Conservation (phyloP, 2,888 invertebrate genomes). For the Uloborus plumipes region DNA sequence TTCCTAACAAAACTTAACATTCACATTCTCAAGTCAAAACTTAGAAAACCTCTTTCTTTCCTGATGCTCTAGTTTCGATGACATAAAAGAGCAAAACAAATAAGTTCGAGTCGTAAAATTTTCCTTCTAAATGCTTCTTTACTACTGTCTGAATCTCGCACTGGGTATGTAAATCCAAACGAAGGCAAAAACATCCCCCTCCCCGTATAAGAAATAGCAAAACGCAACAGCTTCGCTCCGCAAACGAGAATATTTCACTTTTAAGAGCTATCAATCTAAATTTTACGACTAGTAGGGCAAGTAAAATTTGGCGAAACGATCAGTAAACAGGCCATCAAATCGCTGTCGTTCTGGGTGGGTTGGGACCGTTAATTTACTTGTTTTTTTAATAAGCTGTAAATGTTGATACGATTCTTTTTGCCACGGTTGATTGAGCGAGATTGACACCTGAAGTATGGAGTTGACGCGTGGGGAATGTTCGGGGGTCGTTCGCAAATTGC, state of each 20-base stretch:
- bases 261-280: conserved; percentile 57
- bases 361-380: conserved; percentile 20
- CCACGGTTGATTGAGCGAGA: conserved; percentile 24
- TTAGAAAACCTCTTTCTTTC: too few species aligned
- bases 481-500: too few species aligned
- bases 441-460: conserved; percentile 29
- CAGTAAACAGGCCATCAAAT: conserved; percentile 59
- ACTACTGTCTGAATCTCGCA: too few species aligned
- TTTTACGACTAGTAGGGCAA: conserved; percentile 54
- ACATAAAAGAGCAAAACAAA: too few species aligned
- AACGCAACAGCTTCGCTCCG: conserved; percentile 18
- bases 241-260: conserved; percentile 40
- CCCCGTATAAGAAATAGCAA: background rate
- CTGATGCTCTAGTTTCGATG: too few species aligned
- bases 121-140: too few species aligned
- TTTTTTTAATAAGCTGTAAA: conserved; percentile 43
- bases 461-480: too few species aligned
- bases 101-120: too few species aligned
- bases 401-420: conserved; percentile 26
- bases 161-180: too few species aligned
- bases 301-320: conserved; percentile 55
- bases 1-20: too few species aligned
- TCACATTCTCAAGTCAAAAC: too few species aligned
- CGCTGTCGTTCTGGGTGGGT: conserved; percentile 4
- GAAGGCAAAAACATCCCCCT: too few species aligned